phyloP scores from a whole-genome alignment of 1,140 invertebrate genomes.

The Bicyclus anynana region DNA sequence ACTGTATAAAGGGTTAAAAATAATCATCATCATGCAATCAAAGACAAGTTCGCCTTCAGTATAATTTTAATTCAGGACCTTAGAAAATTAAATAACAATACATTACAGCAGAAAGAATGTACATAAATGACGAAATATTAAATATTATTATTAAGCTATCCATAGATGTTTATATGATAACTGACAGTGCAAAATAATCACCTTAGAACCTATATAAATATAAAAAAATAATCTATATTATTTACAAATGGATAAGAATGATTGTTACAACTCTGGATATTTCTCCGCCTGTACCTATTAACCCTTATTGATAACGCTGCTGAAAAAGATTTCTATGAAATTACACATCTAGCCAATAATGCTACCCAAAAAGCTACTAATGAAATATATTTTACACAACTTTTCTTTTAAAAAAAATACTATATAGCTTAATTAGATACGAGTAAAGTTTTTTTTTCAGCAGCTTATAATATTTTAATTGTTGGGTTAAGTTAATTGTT shows the following conservation, averaged over 20 bases:
- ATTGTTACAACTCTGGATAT: background rate
- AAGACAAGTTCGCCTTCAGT: slow-evolving; percentile 5
- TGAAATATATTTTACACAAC: too few relatives aligned
- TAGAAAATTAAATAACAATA: slow-evolving; percentile 25
- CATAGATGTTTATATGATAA: background rate
- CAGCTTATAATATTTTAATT: too few relatives aligned
- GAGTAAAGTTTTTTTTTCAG: background rate
- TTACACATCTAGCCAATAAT: too few relatives aligned
- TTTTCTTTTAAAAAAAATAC: too few relatives aligned
- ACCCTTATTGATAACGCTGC: background rate
- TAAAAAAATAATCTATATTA: slow-evolving; percentile 17
- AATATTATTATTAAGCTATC: slow-evolving; percentile 6
- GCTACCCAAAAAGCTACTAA: too few relatives aligned
- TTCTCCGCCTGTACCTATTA: background rate
- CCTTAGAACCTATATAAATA: slow-evolving; percentile 14
- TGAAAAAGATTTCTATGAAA: background rate
- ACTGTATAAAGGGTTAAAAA: too few relatives aligned
- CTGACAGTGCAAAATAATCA: slow-evolving; percentile 10
- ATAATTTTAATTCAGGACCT: slow-evolving; percentile 19
- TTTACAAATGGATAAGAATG: slow-evolving; percentile 11
- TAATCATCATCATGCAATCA: too few relatives aligned
- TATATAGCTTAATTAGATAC: too few relatives aligned
- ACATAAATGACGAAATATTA: slow-evolving; percentile 8
- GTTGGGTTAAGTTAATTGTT: background rate
- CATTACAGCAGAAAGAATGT: slow-evolving; percentile 11